Base-by-base conservation (phyloP, 2,797 vertebrate genomes). In the Tapera naevia region DNA sequence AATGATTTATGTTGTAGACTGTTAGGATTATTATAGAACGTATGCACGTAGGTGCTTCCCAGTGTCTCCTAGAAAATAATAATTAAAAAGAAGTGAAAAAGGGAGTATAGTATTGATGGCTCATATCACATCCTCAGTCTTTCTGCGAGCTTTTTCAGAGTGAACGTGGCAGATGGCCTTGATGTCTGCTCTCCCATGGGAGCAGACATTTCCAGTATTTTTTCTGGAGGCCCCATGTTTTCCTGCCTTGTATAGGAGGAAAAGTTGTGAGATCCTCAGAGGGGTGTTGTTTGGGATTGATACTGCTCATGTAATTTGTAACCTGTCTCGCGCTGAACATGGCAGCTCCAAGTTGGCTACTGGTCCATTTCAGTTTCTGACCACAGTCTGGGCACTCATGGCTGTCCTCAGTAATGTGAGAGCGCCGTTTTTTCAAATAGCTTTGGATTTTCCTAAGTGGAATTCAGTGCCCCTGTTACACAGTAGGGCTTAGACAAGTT, bases 331-430 rank as follows among this genome's bases (percentile, higher is more conserved):
- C 1, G 14, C 39, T 17, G 1, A 28, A 17, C 58, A 13, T 23
- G 54, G 50, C 51, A 74, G 48, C 66, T 57, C 9, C 3, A 6
- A 15, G 32, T 9, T 72, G 72, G 35, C 64, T 12, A 11, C 19
- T 7, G 23, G 79, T 13, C 13, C 14, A 0, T 8, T 57, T 14
- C 7, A 41, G 7, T 16, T 43, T 17, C 66, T 57, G 60, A 37
- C 39, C 4, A 0, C 48, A 17, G 14, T 12, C 35, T 51, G 69
- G 33, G 12, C 1, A 1, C 54, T 41, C 2, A 0, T 15, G 80
- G 24, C 70, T 70, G 0, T 32, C n/a, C 21, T 37, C 43, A 39
- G 1, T 7, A 3, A 7, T 5, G 27, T 1, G 24, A 46, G 21
- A 4, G 8, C 18, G 19, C 17, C 53, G 19, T 4, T 35, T 48